phyloP scores from a whole-genome alignment of 2,797 vertebrate genomes.

The Danio kyathit region DNA sequence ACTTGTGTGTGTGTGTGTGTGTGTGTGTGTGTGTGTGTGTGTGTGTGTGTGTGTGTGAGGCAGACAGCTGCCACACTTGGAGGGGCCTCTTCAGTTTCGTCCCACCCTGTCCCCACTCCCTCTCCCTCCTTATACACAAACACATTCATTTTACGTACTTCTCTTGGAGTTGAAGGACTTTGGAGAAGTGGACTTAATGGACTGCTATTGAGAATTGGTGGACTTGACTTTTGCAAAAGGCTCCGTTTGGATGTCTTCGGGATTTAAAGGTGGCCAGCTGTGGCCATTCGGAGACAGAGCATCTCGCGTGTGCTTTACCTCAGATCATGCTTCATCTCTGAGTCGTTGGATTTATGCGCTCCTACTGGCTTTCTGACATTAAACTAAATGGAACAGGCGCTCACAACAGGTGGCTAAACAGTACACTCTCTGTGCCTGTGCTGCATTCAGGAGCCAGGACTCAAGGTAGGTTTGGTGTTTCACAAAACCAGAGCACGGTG shows the following conservation, averaged over 20 bases:
- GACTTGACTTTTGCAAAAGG: slow-evolving; percentile 30
- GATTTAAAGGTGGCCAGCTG: slow-evolving; percentile 3
- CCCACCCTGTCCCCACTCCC: slow-evolving; percentile 74
- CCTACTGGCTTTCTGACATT: background rate
- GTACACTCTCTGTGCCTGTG: slow-evolving; percentile 15
- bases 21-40: slow-evolving; percentile 40
- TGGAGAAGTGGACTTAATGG: slow-evolving; percentile 17
- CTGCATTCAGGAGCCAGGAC: slow-evolving; percentile 42
- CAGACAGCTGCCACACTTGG: slow-evolving; percentile 74
- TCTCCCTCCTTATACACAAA: slow-evolving; percentile 65
- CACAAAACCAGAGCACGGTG: background rate
- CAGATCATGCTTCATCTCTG: slow-evolving; percentile 13
- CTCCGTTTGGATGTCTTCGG: slow-evolving; percentile 29
- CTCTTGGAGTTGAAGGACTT: slow-evolving; percentile 47
- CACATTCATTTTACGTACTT: slow-evolving; percentile 51
- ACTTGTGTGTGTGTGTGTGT: slow-evolving; percentile 19
- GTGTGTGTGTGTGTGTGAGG: slow-evolving; percentile 45
- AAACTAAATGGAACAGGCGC: slow-evolving; percentile 40
- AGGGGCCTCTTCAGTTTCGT: slow-evolving; percentile 69
- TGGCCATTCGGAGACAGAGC: slow-evolving; percentile 28
- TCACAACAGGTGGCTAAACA: slow-evolving; percentile 52
- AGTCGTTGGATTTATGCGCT: slow-evolving; percentile 33
- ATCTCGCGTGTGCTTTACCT: background rate
- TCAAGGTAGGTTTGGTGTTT: slow-evolving; percentile 53
- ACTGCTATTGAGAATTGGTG: slow-evolving; percentile 55